Base-by-base conservation (phyloP, 2,888 invertebrate genomes). In the Metacarcinus magister region DNA sequence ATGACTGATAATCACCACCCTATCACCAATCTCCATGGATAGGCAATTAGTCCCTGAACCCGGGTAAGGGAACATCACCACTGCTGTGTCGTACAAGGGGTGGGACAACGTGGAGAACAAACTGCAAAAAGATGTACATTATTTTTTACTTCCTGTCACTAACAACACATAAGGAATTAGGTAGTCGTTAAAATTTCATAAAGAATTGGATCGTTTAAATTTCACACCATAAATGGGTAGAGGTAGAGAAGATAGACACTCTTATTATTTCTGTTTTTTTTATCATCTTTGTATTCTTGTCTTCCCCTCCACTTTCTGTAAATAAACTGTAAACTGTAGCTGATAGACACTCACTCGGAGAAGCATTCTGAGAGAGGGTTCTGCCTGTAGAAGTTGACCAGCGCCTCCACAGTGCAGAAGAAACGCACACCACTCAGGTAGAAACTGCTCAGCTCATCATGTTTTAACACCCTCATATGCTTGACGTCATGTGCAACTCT, bases 381-480 rank as follows among this genome's bases (percentile, higher is more conserved):
- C 16, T 82, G 94, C 46, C 95, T 54, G 95, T 97, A 97, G 94
- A 94, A 96, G 32, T 96, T 75, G 23, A 97, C 95, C 10, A 97
- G 96, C 23, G 97, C 97, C 19, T 94, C 95, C n/a, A 97, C 95
- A 32, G 94, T 93, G 5, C 28, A 54, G 94, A 97, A 97, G 28
- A 96, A 96, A 2, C 96, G 95, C 0, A 96, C 96, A n/a, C 95
- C 96, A 90, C 97, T 97, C 60, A 97, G 95, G 94, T 96, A 97
- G 82, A 94, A 97, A 91, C 43, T 82, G n/a, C 93, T 93, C 0
- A 54, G 94, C 19, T 96, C 96, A 16, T 95, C 94, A 16, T 95
- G 95, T 10, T 94, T 89, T 39, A 95, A 95, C n/a, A 97, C 95
- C 28, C 96, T 95, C 97, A 97, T 97, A 92, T 97, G 97, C 94